phyloP scores from a whole-genome alignment of 2,797 vertebrate species.

The Anniella stebbinsi region DNA sequence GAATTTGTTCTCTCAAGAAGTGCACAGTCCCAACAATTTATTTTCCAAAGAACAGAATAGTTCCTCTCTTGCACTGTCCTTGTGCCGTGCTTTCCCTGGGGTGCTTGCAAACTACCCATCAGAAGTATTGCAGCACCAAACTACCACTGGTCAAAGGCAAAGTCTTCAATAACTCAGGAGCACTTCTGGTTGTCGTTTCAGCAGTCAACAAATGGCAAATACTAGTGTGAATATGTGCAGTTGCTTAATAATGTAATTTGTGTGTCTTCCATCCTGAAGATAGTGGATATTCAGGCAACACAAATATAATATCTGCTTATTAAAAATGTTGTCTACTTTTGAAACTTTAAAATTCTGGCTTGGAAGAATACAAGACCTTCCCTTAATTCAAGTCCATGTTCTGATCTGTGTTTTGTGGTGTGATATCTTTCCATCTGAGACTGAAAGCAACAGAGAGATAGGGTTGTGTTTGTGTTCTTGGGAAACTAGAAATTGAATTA shows the following conservation, averaged over 20 bases:
- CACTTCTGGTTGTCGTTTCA: neutral
- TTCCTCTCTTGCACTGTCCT: neutral
- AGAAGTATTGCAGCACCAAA: neutral
- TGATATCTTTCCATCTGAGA: too few species aligned
- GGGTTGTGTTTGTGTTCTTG: neutral
- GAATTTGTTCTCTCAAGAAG: neutral
- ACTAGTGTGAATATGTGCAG: neutral
- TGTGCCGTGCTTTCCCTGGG: too few species aligned
- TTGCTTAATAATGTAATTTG: neutral
- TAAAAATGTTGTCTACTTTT: neutral
- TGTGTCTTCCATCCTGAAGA: neutral
- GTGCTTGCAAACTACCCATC: neutral
- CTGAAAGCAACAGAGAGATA: neutral
- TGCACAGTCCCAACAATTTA: neutral
- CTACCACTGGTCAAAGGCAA: neutral
- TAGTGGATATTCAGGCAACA: neutral
- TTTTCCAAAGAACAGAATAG: neutral
- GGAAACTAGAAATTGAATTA: neutral
- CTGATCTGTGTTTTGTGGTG: neutral
- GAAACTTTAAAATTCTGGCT: neutral
- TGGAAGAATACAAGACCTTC: neutral
- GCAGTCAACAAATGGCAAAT: too few species aligned
- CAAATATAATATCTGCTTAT: neutral
- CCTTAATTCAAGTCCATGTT: neutral
- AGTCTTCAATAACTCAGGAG: neutral